Conservation (phyloP, 2,113 vertebrate genomes). For the Lasiurus borealis region DNA sequence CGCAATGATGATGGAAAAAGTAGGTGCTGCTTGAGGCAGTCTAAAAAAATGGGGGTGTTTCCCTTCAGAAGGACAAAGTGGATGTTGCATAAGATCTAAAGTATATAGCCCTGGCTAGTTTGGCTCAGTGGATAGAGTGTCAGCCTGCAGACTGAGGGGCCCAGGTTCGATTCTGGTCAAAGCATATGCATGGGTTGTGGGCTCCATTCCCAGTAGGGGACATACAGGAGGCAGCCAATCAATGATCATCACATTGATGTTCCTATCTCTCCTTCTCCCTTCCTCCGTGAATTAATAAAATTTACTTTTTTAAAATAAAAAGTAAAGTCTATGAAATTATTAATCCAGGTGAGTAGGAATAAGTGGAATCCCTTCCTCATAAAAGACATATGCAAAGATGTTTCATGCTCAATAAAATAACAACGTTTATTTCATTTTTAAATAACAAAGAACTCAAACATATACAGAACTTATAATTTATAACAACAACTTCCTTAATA, state of each 20-base stretch:
- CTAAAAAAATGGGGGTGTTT: neutral
- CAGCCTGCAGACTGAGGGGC: too few species aligned
- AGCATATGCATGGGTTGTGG: too few species aligned
- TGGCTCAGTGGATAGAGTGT: too few species aligned
- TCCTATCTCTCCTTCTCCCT: too few species aligned
- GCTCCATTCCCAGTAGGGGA: too few species aligned
- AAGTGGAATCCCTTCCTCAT: neutral
- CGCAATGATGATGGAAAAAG: neutral
- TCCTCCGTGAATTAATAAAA: too few species aligned
- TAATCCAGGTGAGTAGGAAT: neutral
- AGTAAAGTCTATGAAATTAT: neutral
- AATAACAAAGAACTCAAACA: constrained; percentile 62
- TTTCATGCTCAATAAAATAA: constrained; percentile 57
- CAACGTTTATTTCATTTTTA: constrained; percentile 66
- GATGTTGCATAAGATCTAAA: neutral
- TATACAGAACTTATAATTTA: constrained; percentile 7
- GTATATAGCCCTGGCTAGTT: too few species aligned
- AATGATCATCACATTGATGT: too few species aligned
- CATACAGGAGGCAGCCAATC: too few species aligned
- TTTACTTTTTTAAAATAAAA: too few species aligned
- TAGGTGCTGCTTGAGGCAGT: neutral
- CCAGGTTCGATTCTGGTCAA: too few species aligned
- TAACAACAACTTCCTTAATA: constrained; percentile 52
- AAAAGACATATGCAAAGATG: neutral
- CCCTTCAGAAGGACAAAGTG: neutral